These are phyloP conservation scores for Unio delphinus DNA, from an alignment of 2,888 invertebrate genomes.

Conservation along the genomic window DNA sequence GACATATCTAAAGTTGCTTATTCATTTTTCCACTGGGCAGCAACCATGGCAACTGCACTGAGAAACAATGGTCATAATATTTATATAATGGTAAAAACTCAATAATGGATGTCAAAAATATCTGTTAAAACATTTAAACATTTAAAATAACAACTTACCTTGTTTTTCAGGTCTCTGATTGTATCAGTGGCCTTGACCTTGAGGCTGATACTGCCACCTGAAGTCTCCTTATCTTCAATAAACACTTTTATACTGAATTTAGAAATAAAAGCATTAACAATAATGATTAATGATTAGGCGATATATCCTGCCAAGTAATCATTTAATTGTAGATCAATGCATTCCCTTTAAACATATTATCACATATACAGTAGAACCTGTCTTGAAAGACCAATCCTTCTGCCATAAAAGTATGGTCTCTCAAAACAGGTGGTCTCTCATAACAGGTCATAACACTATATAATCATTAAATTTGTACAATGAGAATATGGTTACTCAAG, in stretches of 20 bases:
- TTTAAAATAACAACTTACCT: constrained; percentile 27
- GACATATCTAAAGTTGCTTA: too few relatives aligned
- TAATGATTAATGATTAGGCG: background rate
- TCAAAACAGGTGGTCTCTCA: too few relatives aligned
- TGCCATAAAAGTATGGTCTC: too few relatives aligned
- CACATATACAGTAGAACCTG: too few relatives aligned
- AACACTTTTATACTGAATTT: constrained; percentile 55
- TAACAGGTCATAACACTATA: too few relatives aligned
- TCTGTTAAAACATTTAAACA: background rate
- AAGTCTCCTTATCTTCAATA: constrained; percentile 55
- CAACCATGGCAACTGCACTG: too few relatives aligned
- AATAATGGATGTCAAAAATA: background rate
- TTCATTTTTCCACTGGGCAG: too few relatives aligned
- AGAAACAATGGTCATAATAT: background rate
- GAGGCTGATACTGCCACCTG: constrained; percentile 43
- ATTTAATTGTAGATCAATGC: too few relatives aligned
- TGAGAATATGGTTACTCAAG: too few relatives aligned
- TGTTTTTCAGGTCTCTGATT: constrained; percentile 53
- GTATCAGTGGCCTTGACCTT: constrained; percentile 50
- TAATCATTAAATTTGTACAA: too few relatives aligned
- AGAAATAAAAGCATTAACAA: background rate
- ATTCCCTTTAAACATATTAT: too few relatives aligned
- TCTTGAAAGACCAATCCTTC: too few relatives aligned
- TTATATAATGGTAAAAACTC: background rate
- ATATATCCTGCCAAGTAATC: background rate